A percentile compares a stretch with the other conserved stretches of the same genome.
These are phyloP conservation scores for Phylloscopus trochilus DNA, from an alignment of 2,113 vertebrate species.

Conservation along the genomic window DNA sequence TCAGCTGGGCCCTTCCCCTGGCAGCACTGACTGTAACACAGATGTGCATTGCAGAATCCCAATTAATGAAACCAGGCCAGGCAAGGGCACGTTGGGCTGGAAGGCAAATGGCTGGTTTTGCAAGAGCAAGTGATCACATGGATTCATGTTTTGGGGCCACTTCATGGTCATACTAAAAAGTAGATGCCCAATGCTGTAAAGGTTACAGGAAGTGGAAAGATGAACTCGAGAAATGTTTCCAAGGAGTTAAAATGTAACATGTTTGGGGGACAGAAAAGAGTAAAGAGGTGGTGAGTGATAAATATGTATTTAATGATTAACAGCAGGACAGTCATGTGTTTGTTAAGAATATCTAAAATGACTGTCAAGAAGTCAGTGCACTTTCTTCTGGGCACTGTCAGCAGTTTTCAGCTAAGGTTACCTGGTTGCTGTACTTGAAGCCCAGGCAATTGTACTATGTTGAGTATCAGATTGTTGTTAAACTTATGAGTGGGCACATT, in stretches of 20 bases:
- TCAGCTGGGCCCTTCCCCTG: not conserved
- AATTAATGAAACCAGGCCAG: not conserved
- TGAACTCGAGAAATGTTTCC: not conserved
- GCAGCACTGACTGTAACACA: not conserved
- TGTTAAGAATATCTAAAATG: not conserved
- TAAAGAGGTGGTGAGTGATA: not conserved
- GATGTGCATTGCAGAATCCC: not conserved
- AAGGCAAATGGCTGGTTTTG: not conserved
- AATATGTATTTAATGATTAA: slow-evolving; percentile 37
- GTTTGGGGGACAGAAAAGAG: not conserved
- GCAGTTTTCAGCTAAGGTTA: not conserved
- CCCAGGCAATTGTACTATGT: not conserved
- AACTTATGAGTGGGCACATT: not conserved
- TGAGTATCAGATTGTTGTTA: not conserved
- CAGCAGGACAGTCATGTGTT: not conserved
- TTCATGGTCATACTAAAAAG: not conserved
- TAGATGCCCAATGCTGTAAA: rapidly evolving
- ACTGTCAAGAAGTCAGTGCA: not conserved
- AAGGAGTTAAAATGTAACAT: not conserved
- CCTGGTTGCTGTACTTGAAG: not conserved
- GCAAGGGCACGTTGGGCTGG: not conserved
- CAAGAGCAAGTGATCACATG: not conserved
- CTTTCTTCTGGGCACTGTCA: not conserved
- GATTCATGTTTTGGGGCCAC: not conserved
- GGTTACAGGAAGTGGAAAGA: not conserved